These are phyloP conservation scores for Tetanocera ferruginea DNA, from an alignment of 2,888 invertebrate genomes.

Conservation along the genomic window DNA sequence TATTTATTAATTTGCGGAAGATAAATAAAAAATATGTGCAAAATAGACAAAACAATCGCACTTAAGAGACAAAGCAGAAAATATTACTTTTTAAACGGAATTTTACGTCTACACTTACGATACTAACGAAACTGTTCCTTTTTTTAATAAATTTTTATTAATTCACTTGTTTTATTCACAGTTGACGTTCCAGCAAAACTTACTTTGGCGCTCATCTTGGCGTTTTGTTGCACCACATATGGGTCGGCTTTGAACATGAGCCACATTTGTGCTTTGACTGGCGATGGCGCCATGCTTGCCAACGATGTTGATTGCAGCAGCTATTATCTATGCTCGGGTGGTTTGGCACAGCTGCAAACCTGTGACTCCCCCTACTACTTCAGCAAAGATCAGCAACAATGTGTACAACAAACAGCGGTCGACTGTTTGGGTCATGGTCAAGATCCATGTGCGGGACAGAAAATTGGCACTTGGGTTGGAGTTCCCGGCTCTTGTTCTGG, in stretches of 20 bases:
- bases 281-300: slow-evolving; percentile 47
- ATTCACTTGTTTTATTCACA: not conserved
- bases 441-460: slow-evolving; percentile 49
- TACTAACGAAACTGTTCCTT: no score
- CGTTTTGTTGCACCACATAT: slow-evolving; percentile 14
- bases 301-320: slow-evolving; percentile 48
- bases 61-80: no score
- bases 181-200: not conserved
- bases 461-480: slow-evolving; percentile 48
- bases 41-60: no score
- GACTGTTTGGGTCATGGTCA: slow-evolving; percentile 40
- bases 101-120: no score
- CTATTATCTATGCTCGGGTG: slow-evolving; percentile 51
- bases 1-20: no score
- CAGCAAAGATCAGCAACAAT: slow-evolving; percentile 52
- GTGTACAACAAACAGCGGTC: slow-evolving; percentile 40
- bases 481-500: slow-evolving; percentile 50
- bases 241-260: slow-evolving; percentile 46
- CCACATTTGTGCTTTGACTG: slow-evolving; percentile 51
- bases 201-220: slow-evolving; percentile 17
- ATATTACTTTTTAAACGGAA: no score
- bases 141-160: not conserved
- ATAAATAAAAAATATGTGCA: no score
- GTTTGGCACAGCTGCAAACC: slow-evolving; percentile 41
- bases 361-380: slow-evolving; percentile 50